Percentiles rank a stretch among this genome's conserved stretches.
Conservation (phyloP, 1,140 invertebrate species). For the Platyura marginata region DNA sequence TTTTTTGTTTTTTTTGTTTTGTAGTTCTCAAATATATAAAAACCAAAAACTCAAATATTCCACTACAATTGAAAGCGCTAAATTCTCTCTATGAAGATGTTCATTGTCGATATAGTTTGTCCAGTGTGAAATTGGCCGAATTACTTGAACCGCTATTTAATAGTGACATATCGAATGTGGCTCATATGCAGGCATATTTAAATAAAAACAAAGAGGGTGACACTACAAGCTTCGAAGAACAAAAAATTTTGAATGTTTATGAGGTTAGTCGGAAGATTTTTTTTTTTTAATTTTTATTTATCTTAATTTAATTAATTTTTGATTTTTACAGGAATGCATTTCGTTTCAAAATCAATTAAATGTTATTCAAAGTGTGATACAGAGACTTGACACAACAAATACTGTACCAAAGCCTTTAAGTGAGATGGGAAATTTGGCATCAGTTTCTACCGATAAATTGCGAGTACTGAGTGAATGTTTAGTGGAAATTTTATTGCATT, state of each 20-base stretch:
- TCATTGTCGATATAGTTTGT: constrained; percentile 65
- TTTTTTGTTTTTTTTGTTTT: no score
- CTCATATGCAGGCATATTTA: constrained; percentile 63
- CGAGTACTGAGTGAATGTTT: constrained; percentile 58
- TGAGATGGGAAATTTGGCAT: constrained; percentile 27
- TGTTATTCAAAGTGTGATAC: constrained; percentile 49
- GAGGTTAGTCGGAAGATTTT: no score
- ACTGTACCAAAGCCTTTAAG: constrained; percentile 14
- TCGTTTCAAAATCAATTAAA: constrained; percentile 65
- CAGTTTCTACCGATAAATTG: constrained; percentile 54
- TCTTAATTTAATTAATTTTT: constrained; percentile 7
- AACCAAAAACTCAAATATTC: constrained; percentile 8
- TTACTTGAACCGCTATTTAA: constrained; percentile 53
- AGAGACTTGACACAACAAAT: constrained; percentile 39
- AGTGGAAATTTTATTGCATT: constrained; percentile 54
- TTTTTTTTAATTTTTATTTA: no score
- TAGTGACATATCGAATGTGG: constrained; percentile 55
- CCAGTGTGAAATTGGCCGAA: constrained; percentile 59
- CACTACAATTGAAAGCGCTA: constrained; percentile 17
- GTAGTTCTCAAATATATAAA: no score
- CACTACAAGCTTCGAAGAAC: constrained; percentile 30
- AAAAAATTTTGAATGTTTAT: constrained; percentile 58
- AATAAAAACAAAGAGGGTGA: constrained; percentile 43
- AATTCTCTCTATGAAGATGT: constrained; percentile 49
- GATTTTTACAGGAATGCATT: constrained; percentile 45